Evolutionary conservation across 2,113 vertebrate species (phyloP).

Genomic region (Aspidoscelis tigris): DNA sequence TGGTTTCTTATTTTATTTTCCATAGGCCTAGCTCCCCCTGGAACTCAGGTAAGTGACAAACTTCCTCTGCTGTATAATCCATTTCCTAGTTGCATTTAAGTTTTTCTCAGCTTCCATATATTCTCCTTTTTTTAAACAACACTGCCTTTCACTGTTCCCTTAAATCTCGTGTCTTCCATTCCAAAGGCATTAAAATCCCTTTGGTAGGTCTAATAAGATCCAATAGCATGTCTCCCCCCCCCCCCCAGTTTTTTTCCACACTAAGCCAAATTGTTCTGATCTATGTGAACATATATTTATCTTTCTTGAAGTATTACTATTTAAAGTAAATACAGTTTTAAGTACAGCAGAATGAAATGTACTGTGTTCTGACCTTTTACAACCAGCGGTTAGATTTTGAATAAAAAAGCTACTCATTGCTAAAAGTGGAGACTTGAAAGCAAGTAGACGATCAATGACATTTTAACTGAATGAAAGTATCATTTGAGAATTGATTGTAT

Average conservation of each 20-base stretch:
- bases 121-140: background rate
- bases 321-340: no score
- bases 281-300: background rate
- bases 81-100: background rate
- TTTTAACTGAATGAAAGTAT: no score
- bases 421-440: no score
- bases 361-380: no score
- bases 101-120: background rate
- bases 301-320: no score
- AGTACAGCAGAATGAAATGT: no score
- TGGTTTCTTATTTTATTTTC: conserved; percentile 35
- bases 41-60: conserved; percentile 74
- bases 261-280: background rate
- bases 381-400: no score
- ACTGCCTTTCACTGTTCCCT: background rate
- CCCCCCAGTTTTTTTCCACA: background rate
- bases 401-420: no score
- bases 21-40: conserved; percentile 77
- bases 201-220: background rate
- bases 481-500: no score
- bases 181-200: background rate
- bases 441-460: no score
- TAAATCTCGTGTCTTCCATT: background rate
- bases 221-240: background rate
- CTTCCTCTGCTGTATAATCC: background rate